Evolutionary conservation across 2,888 invertebrate genomes (phyloP), one percentile per base, ranked within the genome.

Genomic region (Cryptocephalus primarius): DNA sequence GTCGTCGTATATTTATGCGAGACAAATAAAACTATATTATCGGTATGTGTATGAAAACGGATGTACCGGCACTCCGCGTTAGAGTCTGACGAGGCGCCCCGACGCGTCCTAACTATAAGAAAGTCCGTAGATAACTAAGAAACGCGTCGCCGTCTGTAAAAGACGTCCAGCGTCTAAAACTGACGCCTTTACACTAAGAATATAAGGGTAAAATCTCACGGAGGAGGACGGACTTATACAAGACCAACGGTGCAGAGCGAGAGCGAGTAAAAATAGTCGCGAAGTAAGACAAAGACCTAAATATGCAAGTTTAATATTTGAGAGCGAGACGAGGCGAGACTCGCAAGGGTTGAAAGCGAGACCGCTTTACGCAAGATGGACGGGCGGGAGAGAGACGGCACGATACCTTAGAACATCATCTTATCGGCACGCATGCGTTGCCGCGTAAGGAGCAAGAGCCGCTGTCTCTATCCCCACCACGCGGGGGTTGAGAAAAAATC

Each of bases 61-160:
- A 6, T 22, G 6, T 22, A 53, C 52, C 52, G 57, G 51, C 54
- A 57, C 53, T 53, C 43, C 53, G 53, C 52, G 53, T 48, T 48
- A 9, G 39, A 49, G 50, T 47, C 49, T 40, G 40, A 45, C 9
- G 10, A 10, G 57, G 60, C 65, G 66, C 61, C 66, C 58, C 64
- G 68, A 59, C 65, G 69, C 68, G 69, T 68, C 67, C 61, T 62
- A 60, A 63, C 69, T 65, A 65, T 65, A 71, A 71, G 70, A 69
- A 70, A 68, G 67, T 64, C 66, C 62, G 66, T 60, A 64, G 68
- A 67, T 67, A 68, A 70, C 70, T 70, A 70, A 70, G 70, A 70
- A 69, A 68, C 62, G 60, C 67, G 66, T 64, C 69, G 70, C 62
- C 67, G 67, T 67, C 68, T 65, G 61, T 60, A 65, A 68, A 68